These are phyloP conservation scores for Chrysomela aeneicollis DNA, from an alignment of 2,888 invertebrate genomes.

Conservation along the genomic window DNA sequence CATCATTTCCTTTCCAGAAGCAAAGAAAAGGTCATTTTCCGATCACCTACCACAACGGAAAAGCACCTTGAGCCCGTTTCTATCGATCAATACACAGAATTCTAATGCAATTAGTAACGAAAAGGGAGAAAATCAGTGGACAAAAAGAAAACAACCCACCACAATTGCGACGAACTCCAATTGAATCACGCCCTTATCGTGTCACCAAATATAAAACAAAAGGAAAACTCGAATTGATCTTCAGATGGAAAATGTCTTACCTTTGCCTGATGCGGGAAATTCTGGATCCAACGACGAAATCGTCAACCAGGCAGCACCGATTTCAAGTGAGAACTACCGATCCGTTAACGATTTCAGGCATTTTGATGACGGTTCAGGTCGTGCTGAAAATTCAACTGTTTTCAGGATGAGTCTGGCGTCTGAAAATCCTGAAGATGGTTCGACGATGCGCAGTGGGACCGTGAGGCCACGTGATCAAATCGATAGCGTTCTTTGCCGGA, in stretches of 20 bases:
- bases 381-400: constrained; percentile 41
- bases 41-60: neutral
- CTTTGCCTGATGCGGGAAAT: constrained; percentile 2
- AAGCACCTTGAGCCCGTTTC: neutral
- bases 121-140: neutral
- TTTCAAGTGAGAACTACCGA: constrained; percentile 22
- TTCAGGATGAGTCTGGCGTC: constrained; percentile 43
- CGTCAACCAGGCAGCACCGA: constrained; percentile 6
- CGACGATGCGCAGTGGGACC: constrained; percentile 30
- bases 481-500: constrained; percentile 46
- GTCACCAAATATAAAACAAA: constrained; percentile 9
- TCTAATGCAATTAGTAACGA: neutral
- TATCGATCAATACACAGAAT: neutral
- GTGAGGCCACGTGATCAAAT: constrained; percentile 46
- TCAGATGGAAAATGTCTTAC: neutral
- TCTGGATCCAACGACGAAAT: neutral
- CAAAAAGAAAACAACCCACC: neutral
- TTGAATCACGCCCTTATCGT: constrained; percentile 15
- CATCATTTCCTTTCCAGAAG: neutral
- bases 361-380: constrained; percentile 21
- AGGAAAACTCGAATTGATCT: neutral
- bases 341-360: constrained; percentile 23
- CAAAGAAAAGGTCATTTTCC: neutral
- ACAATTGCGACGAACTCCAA: neutral
- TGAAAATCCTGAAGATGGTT: constrained; percentile 40